Evolutionary conservation across 2,888 invertebrate species (phyloP).

Genomic region (Didymodactylos carnosus): DNA sequence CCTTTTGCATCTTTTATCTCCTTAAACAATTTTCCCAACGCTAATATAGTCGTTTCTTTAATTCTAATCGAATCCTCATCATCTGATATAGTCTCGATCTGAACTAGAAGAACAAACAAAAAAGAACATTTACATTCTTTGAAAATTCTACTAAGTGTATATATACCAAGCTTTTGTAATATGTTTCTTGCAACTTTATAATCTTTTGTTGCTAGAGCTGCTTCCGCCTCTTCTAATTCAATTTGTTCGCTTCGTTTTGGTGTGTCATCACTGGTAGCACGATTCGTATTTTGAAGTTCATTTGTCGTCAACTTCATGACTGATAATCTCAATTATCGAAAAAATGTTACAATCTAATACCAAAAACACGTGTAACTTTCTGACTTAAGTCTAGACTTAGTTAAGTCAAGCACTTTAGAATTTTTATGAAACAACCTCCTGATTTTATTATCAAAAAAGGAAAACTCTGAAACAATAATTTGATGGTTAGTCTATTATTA

Average conservation of each 20-base stretch:
- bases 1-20: constrained; percentile 64
- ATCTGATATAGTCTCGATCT: constrained; percentile 20
- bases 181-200: background rate
- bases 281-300: too few relatives aligned
- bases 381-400: too few relatives aligned
- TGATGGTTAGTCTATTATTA: too few relatives aligned
- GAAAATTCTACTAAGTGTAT: background rate
- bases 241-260: background rate
- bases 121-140: background rate
- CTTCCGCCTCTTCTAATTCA: background rate
- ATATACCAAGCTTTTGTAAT: background rate
- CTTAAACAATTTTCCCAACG: constrained; percentile 72
- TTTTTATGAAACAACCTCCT: too few relatives aligned
- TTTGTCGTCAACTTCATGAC: too few relatives aligned
- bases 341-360: too few relatives aligned
- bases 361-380: too few relatives aligned
- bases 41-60: constrained; percentile 78
- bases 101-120: background rate
- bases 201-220: background rate
- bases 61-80: constrained; percentile 69
- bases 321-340: too few relatives aligned
- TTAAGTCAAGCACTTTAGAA: too few relatives aligned
- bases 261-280: background rate
- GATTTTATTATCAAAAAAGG: too few relatives aligned
- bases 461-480: too few relatives aligned